These are phyloP conservation scores for Microchirus variegatus DNA, from an alignment of 2,797 vertebrate genomes.

Conservation along the genomic window DNA sequence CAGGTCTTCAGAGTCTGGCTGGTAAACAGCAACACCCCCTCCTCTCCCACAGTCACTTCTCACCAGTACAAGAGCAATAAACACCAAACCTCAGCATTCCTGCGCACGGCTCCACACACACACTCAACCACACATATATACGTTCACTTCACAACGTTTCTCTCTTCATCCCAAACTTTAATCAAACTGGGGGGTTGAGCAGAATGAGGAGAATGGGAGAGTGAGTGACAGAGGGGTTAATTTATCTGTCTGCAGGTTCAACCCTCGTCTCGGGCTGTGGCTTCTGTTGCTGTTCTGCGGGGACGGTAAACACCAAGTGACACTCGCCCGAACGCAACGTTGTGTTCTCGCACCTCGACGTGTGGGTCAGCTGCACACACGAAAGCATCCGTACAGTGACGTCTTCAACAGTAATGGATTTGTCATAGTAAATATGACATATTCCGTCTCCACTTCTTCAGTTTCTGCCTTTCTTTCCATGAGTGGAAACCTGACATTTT, in stretches of 20 bases:
- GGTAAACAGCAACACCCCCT: slow-evolving; percentile 48
- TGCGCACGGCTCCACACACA: slow-evolving; percentile 30
- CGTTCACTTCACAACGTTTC: slow-evolving; percentile 22
- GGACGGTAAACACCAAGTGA: too few relatives aligned
- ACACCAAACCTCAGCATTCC: slow-evolving; percentile 70
- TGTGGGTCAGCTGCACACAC: too few relatives aligned
- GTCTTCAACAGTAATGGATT: too few relatives aligned
- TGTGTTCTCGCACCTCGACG: too few relatives aligned
- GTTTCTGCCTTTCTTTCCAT: slow-evolving; percentile 3
- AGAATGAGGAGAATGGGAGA: not conserved
- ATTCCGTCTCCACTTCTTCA: too few relatives aligned
- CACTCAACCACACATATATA: slow-evolving; percentile 27
- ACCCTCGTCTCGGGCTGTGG: too few relatives aligned
- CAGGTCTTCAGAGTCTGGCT: slow-evolving; percentile 40
- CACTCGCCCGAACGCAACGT: too few relatives aligned
- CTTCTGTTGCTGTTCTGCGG: too few relatives aligned
- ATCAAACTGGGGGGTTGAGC: slow-evolving; percentile 13
- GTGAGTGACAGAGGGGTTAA: too few relatives aligned
- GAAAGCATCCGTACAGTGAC: not conserved
- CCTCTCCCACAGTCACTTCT: slow-evolving; percentile 54
- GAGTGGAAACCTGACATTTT: slow-evolving; percentile 18
- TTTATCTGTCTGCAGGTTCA: too few relatives aligned
- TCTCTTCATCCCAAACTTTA: slow-evolving; percentile 5
- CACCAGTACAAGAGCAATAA: slow-evolving; percentile 62
- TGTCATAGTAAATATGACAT: too few relatives aligned